Conservation (phyloP, 2,888 invertebrate genomes). For the Eupithecia insigniata region DNA sequence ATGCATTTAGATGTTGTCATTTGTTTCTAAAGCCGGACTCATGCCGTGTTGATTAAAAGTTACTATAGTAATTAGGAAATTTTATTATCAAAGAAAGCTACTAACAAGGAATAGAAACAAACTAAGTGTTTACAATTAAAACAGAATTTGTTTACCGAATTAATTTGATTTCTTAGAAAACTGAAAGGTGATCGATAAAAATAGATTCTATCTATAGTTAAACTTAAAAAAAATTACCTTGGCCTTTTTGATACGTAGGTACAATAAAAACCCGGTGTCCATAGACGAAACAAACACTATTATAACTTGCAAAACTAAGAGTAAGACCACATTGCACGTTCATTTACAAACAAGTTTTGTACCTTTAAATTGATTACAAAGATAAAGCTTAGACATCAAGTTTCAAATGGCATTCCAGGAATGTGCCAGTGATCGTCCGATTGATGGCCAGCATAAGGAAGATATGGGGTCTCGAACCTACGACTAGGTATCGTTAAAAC, state of each 20-base stretch:
- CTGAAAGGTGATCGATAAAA: not conserved
- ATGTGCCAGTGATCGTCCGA: constrained; percentile 28
- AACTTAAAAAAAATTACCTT: not conserved
- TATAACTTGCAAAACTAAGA: not conserved
- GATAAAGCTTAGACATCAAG: constrained; percentile 23
- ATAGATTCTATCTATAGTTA: not conserved
- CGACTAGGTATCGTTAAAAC: constrained; percentile 65
- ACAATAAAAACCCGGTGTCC: not conserved
- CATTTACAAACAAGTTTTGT: not conserved
- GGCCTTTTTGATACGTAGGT: not conserved
- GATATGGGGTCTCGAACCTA: constrained; percentile 58
- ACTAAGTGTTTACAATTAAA: too few relatives aligned
- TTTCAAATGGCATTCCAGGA: constrained; percentile 23
- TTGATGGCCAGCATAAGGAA: constrained; percentile 42
- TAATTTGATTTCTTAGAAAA: not conserved
- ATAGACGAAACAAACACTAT: too few relatives aligned
- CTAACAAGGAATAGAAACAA: too few relatives aligned
- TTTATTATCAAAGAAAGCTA: not conserved
- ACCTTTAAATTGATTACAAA: constrained; percentile 1
- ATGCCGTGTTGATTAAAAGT: not conserved
- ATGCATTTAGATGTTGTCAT: constrained; percentile 21
- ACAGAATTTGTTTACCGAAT: too few relatives aligned
- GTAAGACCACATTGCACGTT: not conserved
- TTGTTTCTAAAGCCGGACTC: constrained; percentile 9
- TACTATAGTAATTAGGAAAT: not conserved